Percentiles rank a stretch among this genome's conserved stretches.
phyloP scores from a whole-genome alignment of 2,113 vertebrate genomes.

The chimpanzee (Pan troglodytes) region NHGRI_mPanTro3-v2.1_pri NC_072407.2:123616501-123617000 shows the following conservation, averaged over 20 bases:
- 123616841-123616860: not conserved
- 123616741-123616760: not conserved
- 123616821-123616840: not conserved
- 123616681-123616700: not conserved
- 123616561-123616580: not conserved
- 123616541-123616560: not conserved
- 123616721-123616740: not conserved
- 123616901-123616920: not conserved
- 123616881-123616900: not conserved
- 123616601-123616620: not conserved
- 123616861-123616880: not conserved
- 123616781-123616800: not conserved
- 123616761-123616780: not conserved
- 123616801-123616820: not conserved
- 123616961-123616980: not conserved
- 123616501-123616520: not conserved
- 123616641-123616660: not conserved
- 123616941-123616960: not conserved
- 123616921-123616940: not conserved
- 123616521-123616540: not conserved
- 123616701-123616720: not conserved
- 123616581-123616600: not conserved
- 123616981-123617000: not conserved
- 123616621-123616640: not conserved
- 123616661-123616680: not conserved